These are phyloP conservation scores for Pygmarrhopalites habei DNA, from an alignment of 1,140 invertebrate species.

Conservation along the genomic window DNA sequence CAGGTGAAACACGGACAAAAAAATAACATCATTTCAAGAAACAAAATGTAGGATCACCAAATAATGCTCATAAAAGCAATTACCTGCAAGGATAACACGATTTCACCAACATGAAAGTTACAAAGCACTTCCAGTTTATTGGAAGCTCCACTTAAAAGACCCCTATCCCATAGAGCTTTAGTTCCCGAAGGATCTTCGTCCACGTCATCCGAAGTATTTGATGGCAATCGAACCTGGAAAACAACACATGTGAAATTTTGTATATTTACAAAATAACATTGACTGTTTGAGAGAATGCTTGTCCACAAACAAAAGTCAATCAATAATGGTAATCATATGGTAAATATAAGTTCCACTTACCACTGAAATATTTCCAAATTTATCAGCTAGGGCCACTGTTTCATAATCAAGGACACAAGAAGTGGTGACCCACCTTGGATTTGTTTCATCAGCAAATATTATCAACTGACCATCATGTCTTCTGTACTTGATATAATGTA, in stretches of 20 bases:
- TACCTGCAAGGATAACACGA: conserved; percentile 68
- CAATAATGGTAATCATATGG: no score
- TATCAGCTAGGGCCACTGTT: conserved; percentile 91
- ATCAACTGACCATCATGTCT: conserved; percentile 94
- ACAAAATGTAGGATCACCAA: neutral
- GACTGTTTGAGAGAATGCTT: no score
- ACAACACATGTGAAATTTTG: no score
- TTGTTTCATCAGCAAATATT: conserved; percentile 96
- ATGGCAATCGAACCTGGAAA: conserved; percentile 67
- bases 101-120: conserved; percentile 94
- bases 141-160: conserved; percentile 89
- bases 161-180: conserved; percentile 96
- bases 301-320: no score
- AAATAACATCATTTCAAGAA: conserved; percentile 23
- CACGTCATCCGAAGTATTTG: conserved; percentile 89
- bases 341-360: no score
- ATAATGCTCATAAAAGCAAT: conserved; percentile 10
- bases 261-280: no score
- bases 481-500: conserved; percentile 93
- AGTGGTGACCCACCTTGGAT: conserved; percentile 91
- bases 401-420: conserved; percentile 92
- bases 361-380: conserved; percentile 95
- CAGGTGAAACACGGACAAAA: conserved; percentile 39
- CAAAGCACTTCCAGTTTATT: conserved; percentile 91
- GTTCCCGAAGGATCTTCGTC: conserved; percentile 99